A percentile compares a stretch with the other conserved stretches of the same genome.
Evolutionary conservation across 2,888 invertebrate species (phyloP).

Genomic region (Lycaena phlaeas): DNA sequence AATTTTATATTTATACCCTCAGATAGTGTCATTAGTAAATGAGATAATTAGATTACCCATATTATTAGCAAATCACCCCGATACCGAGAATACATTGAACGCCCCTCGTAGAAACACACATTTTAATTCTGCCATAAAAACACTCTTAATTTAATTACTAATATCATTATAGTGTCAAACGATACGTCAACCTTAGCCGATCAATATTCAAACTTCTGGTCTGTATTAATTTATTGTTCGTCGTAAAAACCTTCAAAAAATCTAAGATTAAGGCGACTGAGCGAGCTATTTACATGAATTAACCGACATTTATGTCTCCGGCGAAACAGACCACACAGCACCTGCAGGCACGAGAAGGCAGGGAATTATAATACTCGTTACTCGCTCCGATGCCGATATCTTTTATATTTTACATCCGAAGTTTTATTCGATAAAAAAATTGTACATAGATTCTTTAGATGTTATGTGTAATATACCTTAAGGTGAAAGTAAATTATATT

Average conservation of each 20-base stretch:
- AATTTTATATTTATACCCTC: too few species aligned
- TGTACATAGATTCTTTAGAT: conserved; percentile 1
- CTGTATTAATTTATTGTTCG: background rate
- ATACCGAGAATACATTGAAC: too few species aligned
- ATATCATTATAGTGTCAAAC: too few species aligned
- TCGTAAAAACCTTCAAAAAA: conserved; percentile 29
- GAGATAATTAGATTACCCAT: too few species aligned
- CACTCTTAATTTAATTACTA: too few species aligned
- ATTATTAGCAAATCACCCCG: too few species aligned
- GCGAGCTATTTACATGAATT: conserved; percentile 67
- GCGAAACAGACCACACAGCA: conserved; percentile 61
- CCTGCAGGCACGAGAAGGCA: conserved; percentile 50
- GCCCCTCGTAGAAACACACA: too few species aligned
- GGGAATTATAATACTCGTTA: conserved; percentile 67
- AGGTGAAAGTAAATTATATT: too few species aligned
- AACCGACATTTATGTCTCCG: conserved; percentile 64
- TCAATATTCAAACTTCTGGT: background rate
- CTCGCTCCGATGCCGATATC: conserved; percentile 48
- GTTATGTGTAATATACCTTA: too few species aligned
- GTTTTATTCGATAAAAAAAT: conserved; percentile 17
- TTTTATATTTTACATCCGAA: conserved; percentile 21
- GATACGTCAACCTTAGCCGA: too few species aligned
- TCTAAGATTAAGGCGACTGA: conserved; percentile 34
- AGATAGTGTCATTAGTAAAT: too few species aligned
- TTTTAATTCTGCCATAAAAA: too few species aligned